Evolutionary conservation across 2,888 invertebrate species (phyloP).

Genomic region (Monoplex corrugatus): DNA sequence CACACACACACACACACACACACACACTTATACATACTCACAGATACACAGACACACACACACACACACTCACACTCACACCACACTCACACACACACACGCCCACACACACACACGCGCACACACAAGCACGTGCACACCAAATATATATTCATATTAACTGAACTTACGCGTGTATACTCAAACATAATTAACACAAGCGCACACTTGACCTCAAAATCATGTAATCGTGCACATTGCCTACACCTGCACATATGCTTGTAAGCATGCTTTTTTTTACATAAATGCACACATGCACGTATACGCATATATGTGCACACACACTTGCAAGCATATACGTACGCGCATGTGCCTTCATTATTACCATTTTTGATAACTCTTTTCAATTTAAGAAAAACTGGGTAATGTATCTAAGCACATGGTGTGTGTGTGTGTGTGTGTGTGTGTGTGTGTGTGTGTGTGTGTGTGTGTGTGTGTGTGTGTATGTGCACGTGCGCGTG

Average conservation of each 20-base stretch:
- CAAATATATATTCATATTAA: too few species aligned
- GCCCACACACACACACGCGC: not conserved
- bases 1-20: not conserved
- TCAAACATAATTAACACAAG: not conserved
- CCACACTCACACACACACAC: too few species aligned
- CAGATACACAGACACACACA: constrained; percentile 16
- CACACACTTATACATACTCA: not conserved
- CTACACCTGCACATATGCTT: not conserved
- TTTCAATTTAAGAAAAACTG: too few species aligned
- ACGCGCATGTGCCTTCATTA: too few species aligned
- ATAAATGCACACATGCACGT: not conserved
- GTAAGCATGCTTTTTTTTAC: not conserved
- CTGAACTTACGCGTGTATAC: too few species aligned
- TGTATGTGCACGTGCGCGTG: not conserved
- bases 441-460: not conserved
- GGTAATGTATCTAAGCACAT: not conserved
- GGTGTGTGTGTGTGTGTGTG: not conserved
- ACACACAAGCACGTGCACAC: not conserved
- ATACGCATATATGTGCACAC: not conserved
- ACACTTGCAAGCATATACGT: too few species aligned
- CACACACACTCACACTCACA: not conserved
- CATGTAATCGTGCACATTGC: too few species aligned
- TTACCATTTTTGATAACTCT: too few species aligned
- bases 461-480: not conserved
- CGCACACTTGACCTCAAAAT: too few species aligned